Conservation (phyloP, 1,140 invertebrate genomes). For the Cryptotermes secundus region DNA sequence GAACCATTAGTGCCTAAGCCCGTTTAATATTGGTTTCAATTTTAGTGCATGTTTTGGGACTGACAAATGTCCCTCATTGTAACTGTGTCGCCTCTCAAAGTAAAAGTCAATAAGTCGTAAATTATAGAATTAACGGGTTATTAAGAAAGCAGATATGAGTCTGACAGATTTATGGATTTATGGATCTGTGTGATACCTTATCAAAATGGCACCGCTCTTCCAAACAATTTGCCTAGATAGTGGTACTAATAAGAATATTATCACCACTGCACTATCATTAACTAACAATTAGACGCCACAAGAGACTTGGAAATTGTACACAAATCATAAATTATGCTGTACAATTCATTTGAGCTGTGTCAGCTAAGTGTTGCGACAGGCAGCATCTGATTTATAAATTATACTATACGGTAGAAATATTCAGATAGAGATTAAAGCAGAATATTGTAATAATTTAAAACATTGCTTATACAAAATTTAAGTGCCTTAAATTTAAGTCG, state of each 20-base stretch:
- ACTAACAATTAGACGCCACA: conserved; percentile 1
- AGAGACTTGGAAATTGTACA: neutral
- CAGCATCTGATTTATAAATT: neutral
- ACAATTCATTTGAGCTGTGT: neutral
- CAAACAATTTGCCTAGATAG: conserved; percentile 8
- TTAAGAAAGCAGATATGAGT: neutral
- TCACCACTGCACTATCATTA: neutral
- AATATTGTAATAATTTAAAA: too few relatives aligned
- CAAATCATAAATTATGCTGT: neutral
- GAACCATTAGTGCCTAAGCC: too few relatives aligned
- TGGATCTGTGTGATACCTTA: neutral
- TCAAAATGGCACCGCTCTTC: neutral
- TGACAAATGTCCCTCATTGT: neutral
- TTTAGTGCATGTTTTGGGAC: too few relatives aligned
- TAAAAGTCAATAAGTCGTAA: neutral
- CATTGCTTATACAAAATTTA: too few relatives aligned
- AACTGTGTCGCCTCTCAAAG: neutral
- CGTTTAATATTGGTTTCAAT: too few relatives aligned
- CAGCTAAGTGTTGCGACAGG: neutral
- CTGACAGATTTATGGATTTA: conserved; percentile 10
- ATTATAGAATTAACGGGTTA: neutral
- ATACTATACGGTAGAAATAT: neutral
- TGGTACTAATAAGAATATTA: neutral
- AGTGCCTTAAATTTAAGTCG: too few relatives aligned
- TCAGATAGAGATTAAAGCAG: too few relatives aligned